Evolutionary conservation across 2,797 vertebrate species (phyloP).

Genomic region (Myiotriccus ornatus): DNA sequence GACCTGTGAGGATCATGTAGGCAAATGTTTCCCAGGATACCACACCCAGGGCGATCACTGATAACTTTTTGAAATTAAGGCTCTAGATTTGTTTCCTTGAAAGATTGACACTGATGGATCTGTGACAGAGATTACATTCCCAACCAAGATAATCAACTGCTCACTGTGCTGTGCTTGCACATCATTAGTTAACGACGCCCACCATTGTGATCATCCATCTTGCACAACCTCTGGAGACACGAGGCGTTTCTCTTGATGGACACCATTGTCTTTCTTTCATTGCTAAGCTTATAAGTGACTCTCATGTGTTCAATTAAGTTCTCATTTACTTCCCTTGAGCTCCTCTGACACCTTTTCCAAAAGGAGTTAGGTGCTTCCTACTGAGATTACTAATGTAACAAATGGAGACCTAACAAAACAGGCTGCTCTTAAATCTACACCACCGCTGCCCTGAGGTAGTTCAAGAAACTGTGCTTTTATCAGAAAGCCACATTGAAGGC

Average conservation of each 20-base stretch:
- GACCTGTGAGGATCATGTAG: accelerated
- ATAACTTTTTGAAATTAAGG: background rate
- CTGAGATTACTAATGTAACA: background rate
- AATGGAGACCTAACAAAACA: background rate
- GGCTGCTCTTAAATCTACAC: background rate
- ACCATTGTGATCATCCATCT: background rate
- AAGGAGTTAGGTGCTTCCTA: background rate
- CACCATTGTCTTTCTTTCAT: background rate
- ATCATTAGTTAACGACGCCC: background rate
- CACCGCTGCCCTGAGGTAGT: background rate
- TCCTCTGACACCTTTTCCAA: background rate
- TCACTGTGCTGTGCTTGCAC: background rate
- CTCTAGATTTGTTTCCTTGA: background rate
- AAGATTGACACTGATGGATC: background rate
- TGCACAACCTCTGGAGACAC: background rate
- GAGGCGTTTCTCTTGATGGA: background rate
- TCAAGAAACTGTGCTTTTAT: background rate
- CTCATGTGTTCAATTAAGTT: slow-evolving; percentile 16
- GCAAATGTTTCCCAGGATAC: background rate
- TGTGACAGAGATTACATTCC: background rate
- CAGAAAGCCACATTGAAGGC: background rate
- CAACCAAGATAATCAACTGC: background rate
- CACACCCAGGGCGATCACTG: accelerated
- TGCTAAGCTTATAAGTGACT: background rate
- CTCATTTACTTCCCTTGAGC: slow-evolving; percentile 7